These are phyloP conservation scores for Lucilia cuprina DNA, from an alignment of 1,140 invertebrate genomes.

Conservation along the genomic window DNA sequence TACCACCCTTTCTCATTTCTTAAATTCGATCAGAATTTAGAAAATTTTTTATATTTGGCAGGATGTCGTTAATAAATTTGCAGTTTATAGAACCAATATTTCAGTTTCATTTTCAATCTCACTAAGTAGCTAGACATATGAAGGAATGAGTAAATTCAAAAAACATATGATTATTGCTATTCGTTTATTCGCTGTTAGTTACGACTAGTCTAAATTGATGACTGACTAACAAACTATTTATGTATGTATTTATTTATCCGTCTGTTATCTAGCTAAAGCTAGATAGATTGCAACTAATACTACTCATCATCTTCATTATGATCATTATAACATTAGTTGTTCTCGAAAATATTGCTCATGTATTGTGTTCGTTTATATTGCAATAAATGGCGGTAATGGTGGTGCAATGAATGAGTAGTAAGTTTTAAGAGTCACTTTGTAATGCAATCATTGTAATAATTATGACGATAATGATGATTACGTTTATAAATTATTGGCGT, in stretches of 20 bases:
- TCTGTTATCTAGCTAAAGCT: neutral
- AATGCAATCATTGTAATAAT: neutral
- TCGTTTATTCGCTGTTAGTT: neutral
- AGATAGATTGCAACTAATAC: neutral
- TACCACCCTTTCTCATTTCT: no score
- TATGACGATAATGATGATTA: neutral
- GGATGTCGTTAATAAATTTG: no score
- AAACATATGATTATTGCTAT: neutral
- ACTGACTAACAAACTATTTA: neutral
- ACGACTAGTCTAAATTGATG: neutral
- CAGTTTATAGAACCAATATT: no score
- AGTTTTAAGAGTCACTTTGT: no score
- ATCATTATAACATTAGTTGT: neutral
- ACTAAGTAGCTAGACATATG: no score
- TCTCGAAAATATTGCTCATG: neutral
- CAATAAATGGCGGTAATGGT: neutral
- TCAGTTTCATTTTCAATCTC: no score
- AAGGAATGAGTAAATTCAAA: neutral
- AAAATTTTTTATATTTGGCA: no score
- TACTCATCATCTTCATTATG: neutral
- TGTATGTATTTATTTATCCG: no score
- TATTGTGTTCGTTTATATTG: neutral
- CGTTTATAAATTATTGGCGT: neutral
- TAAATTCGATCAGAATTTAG: no score
- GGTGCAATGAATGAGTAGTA: neutral